Evolutionary conservation across 2,797 vertebrate species (phyloP).

Genomic region (Synanceia verrucosa): DNA sequence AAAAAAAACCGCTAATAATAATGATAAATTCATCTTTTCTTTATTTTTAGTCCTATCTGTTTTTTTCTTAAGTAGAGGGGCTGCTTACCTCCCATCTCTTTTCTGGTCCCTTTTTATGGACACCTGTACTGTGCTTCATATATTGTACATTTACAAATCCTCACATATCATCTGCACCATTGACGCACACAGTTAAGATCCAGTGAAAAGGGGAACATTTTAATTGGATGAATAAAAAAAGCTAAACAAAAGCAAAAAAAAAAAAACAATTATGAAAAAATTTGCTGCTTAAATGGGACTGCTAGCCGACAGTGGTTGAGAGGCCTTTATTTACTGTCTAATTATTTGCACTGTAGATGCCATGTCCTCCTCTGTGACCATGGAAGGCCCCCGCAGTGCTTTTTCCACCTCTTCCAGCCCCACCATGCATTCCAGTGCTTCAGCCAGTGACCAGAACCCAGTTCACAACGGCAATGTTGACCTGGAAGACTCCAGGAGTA

Average conservation of each 20-base stretch:
- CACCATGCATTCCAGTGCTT: slow-evolving; percentile 91
- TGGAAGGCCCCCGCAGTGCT: slow-evolving; percentile 98
- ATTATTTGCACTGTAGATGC: slow-evolving; percentile 98
- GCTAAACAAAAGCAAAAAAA: slow-evolving; percentile 34
- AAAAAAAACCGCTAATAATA: slow-evolving; percentile 48
- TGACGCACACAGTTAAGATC: slow-evolving; percentile 48
- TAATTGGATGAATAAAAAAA: slow-evolving; percentile 50
- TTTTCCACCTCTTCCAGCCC: slow-evolving; percentile 97
- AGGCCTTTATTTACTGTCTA: slow-evolving; percentile 91
- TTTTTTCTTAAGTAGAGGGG: slow-evolving; percentile 8
- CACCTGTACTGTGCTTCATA: slow-evolving; percentile 15
- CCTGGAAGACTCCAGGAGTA: slow-evolving; percentile 83
- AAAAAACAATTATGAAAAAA: slow-evolving; percentile 79
- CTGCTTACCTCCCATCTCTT: slow-evolving; percentile 29
- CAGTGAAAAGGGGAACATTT: slow-evolving; percentile 60
- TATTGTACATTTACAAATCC: slow-evolving; percentile 27
- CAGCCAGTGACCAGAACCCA: slow-evolving; percentile 90
- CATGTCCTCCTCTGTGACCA: slow-evolving; percentile 96
- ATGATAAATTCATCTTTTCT: slow-evolving; percentile 30
- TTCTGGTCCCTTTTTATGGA: slow-evolving; percentile 24
- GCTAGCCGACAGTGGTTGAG: slow-evolving; percentile 88
- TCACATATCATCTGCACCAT: slow-evolving; percentile 24
- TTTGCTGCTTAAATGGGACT: slow-evolving; percentile 91
- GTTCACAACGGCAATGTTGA: slow-evolving; percentile 88
- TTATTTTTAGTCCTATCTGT: neutral